Evolutionary conservation across 1,140 invertebrate species (phyloP).

Genomic region (Drosophila sulfurigaster): DNA sequence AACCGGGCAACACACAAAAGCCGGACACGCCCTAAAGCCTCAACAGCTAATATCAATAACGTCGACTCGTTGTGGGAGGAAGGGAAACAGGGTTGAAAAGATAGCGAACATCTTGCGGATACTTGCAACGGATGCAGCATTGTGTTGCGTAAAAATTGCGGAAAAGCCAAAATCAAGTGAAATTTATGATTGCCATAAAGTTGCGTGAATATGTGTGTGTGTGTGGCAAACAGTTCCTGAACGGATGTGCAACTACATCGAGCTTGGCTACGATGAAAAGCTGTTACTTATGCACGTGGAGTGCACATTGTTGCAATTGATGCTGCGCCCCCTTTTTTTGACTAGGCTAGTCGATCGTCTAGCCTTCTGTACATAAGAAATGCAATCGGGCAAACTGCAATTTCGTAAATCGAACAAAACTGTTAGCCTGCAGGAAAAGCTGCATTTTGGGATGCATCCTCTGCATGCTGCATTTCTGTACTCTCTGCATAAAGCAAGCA

Average conservation of each 20-base stretch:
- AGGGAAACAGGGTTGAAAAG: background rate
- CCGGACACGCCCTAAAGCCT: conserved; percentile 30
- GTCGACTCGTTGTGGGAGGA: background rate
- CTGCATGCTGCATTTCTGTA: conserved; percentile 1
- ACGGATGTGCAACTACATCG: conserved; percentile 32
- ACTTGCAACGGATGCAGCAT: conserved; percentile 49
- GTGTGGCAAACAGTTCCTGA: conserved; percentile 16
- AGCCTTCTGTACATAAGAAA: conserved; percentile 51
- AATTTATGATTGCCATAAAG: conserved; percentile 82
- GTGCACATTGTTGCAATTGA: conserved; percentile 35
- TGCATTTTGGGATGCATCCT: background rate
- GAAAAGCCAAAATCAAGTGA: conserved; percentile 65
- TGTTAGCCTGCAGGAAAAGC: conserved; percentile 40
- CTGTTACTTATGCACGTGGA: conserved; percentile 61
- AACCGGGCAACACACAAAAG: conserved; percentile 6
- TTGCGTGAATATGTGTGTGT: conserved; percentile 64
- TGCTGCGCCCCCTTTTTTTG: background rate
- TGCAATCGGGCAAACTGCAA: conserved; percentile 71
- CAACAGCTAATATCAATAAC: conserved; percentile 38
- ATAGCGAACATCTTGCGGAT: conserved; percentile 26
- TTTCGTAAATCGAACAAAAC: conserved; percentile 67
- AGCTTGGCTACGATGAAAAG: too few relatives aligned
- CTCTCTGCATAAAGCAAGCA: conserved; percentile 49
- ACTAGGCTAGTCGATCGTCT: background rate
- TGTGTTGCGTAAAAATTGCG: conserved; percentile 60